phyloP scores from a whole-genome alignment of 2,113 vertebrate genomes.

The Numida meleagris region DNA sequence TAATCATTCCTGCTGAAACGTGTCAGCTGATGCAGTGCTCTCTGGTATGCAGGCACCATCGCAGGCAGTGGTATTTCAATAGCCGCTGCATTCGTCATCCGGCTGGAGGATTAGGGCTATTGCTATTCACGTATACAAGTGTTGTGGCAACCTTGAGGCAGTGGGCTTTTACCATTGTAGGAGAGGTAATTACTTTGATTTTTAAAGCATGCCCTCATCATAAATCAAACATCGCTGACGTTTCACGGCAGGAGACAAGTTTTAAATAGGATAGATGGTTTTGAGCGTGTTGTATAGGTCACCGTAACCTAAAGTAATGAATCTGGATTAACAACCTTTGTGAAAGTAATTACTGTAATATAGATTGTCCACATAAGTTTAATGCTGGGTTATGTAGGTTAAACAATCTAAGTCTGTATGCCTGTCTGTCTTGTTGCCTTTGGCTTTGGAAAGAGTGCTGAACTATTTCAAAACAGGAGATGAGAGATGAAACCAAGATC shows the following conservation, averaged over 20 bases:
- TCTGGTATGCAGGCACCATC: background rate
- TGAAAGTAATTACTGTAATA: background rate
- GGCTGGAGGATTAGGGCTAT: background rate
- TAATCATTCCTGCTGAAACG: background rate
- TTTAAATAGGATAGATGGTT: conserved; percentile 51
- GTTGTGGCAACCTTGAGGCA: conserved; percentile 30
- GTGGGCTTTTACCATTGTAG: background rate
- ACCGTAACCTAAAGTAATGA: conserved; percentile 56
- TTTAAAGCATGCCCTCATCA: background rate
- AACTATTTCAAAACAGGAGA: background rate
- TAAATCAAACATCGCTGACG: conserved; percentile 17
- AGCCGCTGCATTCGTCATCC: background rate
- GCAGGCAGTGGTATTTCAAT: background rate
- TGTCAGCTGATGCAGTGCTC: background rate
- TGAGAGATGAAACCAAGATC: background rate
- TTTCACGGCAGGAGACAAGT: background rate
- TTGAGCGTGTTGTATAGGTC: conserved; percentile 47
- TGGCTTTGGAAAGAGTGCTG: background rate
- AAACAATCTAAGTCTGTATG: background rate
- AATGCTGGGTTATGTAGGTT: background rate
- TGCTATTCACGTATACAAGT: background rate
- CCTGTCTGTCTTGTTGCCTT: background rate
- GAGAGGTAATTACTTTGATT: conserved; percentile 28
- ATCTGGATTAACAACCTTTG: conserved; percentile 1
- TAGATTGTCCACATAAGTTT: background rate